These are phyloP conservation scores for Phocides pigmalion DNA, from an alignment of 1,140 invertebrate species.

Conservation along the genomic window DNA sequence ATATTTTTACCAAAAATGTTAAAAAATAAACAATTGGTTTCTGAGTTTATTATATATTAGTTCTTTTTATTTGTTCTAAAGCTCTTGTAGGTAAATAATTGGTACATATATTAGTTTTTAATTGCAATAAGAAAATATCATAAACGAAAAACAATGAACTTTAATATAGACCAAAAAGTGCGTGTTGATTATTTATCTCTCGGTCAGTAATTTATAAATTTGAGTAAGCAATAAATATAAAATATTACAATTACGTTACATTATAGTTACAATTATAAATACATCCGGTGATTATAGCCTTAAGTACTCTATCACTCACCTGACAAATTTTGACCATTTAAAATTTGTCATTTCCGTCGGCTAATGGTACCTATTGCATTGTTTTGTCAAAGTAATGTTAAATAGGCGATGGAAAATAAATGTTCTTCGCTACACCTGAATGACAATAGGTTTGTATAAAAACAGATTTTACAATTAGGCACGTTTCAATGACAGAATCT, in stretches of 20 bases:
- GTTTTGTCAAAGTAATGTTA: slow-evolving; percentile 42
- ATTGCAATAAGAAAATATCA: too few species aligned
- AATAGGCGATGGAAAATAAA: slow-evolving; percentile 46
- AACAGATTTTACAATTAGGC: background rate
- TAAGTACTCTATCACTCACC: slow-evolving; percentile 11
- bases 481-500: slow-evolving; percentile 9
- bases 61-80: too few species aligned
- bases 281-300: background rate
- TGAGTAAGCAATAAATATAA: background rate
- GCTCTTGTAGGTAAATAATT: too few species aligned
- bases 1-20: background rate
- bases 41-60: too few species aligned
- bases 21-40: too few species aligned
- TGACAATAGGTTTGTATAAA: slow-evolving; percentile 42
- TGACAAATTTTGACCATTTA: slow-evolving; percentile 38
- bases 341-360: slow-evolving; percentile 51
- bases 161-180: too few species aligned
- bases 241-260: background rate
- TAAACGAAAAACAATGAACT: too few species aligned
- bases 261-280: too few species aligned
- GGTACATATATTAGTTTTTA: too few species aligned
- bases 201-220: too few species aligned
- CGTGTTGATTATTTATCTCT: too few species aligned
- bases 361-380: slow-evolving; percentile 46
- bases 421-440: slow-evolving; percentile 44